These are phyloP conservation scores for Chouioia cunea DNA, from an alignment of 2,888 invertebrate genomes.

Conservation along the genomic window DNA sequence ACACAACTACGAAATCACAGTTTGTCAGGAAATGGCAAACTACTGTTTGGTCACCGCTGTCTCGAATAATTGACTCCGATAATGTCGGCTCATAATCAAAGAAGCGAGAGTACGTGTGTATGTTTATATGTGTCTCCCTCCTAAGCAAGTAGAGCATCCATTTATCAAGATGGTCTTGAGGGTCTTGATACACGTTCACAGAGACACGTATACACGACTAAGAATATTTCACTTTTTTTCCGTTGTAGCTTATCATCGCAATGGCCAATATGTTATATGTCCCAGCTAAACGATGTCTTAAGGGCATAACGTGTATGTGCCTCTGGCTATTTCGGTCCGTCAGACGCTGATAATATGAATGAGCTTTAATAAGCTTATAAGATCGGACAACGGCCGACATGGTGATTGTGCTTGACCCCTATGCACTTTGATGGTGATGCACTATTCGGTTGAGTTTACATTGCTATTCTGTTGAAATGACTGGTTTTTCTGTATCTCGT, in stretches of 20 bases:
- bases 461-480: no score
- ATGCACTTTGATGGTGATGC: neutral
- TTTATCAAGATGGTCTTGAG: slow-evolving; percentile 52
- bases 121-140: neutral
- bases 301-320: slow-evolving; percentile 1
- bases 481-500: no score
- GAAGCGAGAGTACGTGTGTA: no score
- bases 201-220: slow-evolving; percentile 13
- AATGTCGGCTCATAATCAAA: slow-evolving; percentile 51
- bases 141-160: slow-evolving; percentile 48
- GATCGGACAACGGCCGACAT: neutral
- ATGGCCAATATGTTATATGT: slow-evolving; percentile 31
- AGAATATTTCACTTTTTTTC: slow-evolving; percentile 12
- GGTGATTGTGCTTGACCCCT: neutral
- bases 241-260: no score
- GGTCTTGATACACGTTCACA: neutral
- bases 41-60: slow-evolving; percentile 41
- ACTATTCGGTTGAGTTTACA: no score
- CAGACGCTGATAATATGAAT: slow-evolving; percentile 29
- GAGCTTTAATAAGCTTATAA: slow-evolving; percentile 19
- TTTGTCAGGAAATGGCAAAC: slow-evolving; percentile 40
- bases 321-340: slow-evolving; percentile 14
- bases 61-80: slow-evolving; percentile 52
- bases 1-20: no score
- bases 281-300: slow-evolving; percentile 27